Conservation (phyloP, 2,888 invertebrate genomes). For the Ischnura elegans region DNA sequence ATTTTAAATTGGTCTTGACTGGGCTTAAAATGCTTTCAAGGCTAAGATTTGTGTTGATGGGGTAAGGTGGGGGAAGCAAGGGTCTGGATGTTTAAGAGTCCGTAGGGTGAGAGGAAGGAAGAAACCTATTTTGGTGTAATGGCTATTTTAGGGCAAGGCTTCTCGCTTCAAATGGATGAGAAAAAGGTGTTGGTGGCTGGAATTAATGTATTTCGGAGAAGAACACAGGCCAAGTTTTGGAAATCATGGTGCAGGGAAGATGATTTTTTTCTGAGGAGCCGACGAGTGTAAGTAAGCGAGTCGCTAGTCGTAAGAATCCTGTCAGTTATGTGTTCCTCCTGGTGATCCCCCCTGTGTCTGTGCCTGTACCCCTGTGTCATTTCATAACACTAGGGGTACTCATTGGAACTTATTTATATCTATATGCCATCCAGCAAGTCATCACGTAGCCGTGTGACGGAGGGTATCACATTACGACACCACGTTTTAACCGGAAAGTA, state of each 20-base stretch:
- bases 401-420: no score
- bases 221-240: background rate
- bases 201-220: background rate
- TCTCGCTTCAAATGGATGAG: background rate
- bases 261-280: background rate
- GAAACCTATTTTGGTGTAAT: background rate
- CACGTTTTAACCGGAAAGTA: no score
- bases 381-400: no score
- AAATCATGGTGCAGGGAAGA: background rate
- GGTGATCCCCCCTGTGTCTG: no score
- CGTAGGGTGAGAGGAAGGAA: background rate
- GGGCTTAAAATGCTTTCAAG: background rate
- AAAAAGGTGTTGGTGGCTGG: background rate
- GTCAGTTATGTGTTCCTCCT: background rate
- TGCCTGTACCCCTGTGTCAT: no score
- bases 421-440: no score
- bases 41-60: background rate
- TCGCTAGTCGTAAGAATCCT: background rate
- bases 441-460: no score
- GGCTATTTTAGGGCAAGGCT: slow-evolving; percentile 11
- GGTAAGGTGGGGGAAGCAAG: background rate
- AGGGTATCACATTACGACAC: no score
- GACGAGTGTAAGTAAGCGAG: background rate
- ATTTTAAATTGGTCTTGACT: no score
- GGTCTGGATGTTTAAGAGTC: background rate